Conservation (phyloP, 2,888 invertebrate species). For the Polydrusus tereticollis region DNA sequence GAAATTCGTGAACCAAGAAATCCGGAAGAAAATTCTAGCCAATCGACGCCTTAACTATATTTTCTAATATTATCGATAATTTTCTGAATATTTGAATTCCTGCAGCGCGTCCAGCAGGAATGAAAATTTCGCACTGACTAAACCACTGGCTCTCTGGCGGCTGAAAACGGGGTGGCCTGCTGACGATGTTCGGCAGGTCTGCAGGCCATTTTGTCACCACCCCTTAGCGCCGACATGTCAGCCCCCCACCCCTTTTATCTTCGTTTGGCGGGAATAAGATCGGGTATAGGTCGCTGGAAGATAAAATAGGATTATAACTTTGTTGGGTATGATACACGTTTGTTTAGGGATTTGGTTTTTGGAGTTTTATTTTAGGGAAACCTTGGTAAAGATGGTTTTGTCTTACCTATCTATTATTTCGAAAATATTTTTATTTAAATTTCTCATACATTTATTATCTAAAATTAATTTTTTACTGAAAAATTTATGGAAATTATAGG, state of each 20-base stretch:
- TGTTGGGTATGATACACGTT: neutral
- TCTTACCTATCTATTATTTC: no score
- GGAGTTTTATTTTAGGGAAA: no score
- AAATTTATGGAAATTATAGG: no score
- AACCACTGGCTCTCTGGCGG: slow-evolving; percentile 26
- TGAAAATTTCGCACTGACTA: slow-evolving; percentile 44
- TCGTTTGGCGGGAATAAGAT: slow-evolving; percentile 2
- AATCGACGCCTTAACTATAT: no score
- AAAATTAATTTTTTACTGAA: no score
- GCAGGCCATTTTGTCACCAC: slow-evolving; percentile 76
- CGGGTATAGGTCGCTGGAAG: neutral
- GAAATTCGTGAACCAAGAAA: no score
- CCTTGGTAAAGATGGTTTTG: no score
- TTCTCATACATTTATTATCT: no score
- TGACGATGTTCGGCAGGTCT: slow-evolving; percentile 64
- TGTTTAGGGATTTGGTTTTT: neutral
- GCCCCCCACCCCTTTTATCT: slow-evolving; percentile 55
- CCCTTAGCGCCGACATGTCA: slow-evolving; percentile 64
- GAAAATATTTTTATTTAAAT: no score
- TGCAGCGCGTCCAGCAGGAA: slow-evolving; percentile 35
- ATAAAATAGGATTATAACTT: neutral
- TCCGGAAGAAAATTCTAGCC: no score
- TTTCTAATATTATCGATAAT: neutral
- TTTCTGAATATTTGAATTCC: neutral
- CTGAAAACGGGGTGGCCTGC: slow-evolving; percentile 58